phyloP scores from a whole-genome alignment of 2,797 vertebrate species.

The Poecilia gillii region DNA sequence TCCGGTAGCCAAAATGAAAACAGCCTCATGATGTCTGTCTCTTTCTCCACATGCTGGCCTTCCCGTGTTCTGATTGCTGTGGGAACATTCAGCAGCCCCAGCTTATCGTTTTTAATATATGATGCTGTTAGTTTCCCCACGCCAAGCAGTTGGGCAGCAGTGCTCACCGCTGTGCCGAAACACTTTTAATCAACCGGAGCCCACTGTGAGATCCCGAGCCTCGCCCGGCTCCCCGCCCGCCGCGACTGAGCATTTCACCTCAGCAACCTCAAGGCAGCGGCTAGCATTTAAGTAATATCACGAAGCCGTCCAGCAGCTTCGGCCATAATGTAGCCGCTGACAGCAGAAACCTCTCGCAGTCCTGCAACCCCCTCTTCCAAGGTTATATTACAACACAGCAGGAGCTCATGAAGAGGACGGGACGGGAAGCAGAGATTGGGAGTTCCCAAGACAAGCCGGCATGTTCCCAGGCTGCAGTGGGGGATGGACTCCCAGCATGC shows the following conservation, averaged over 20 bases:
- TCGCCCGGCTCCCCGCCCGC: constrained; percentile 71
- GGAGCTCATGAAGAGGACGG: constrained; percentile 69
- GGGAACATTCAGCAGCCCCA: constrained; percentile 60
- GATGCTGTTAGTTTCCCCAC: constrained; percentile 69
- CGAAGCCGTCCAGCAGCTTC: constrained; percentile 66
- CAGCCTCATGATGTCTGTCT: constrained; percentile 68
- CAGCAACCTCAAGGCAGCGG: constrained; percentile 81
- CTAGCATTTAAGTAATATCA: constrained; percentile 83
- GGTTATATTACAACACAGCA: constrained; percentile 83
- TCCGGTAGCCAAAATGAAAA: constrained; percentile 66
- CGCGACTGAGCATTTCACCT: constrained; percentile 76
- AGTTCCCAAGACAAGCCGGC: constrained; percentile 76
- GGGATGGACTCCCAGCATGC: constrained; percentile 77
- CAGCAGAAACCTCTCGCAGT: constrained; percentile 71
- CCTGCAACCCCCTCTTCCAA: constrained; percentile 63
- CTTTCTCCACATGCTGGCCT: constrained; percentile 60
- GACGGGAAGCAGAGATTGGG: constrained; percentile 66
- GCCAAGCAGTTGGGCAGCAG: constrained; percentile 64
- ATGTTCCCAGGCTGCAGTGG: constrained; percentile 79
- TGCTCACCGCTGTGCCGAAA: constrained; percentile 70
- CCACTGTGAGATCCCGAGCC: constrained; percentile 67
- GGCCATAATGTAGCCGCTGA: constrained; percentile 74
- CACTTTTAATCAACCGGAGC: constrained; percentile 82
- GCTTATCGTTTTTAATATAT: constrained; percentile 75
- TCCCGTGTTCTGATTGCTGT: constrained; percentile 71